Conservation (phyloP, 2,797 vertebrate species). For the Sebastes wilsoni region DNA sequence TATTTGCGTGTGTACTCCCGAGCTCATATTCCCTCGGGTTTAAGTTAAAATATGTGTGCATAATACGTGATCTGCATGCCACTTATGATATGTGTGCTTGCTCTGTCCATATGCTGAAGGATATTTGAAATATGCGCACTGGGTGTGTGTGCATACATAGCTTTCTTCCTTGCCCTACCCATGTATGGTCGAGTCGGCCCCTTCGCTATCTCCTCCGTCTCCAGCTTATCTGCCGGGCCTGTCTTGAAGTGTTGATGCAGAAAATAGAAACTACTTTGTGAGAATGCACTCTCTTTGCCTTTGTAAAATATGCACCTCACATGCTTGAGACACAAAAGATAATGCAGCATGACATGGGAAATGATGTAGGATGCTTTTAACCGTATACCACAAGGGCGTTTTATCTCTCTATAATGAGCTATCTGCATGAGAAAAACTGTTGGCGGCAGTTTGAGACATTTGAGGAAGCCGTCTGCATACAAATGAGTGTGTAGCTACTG, state of each 20-base stretch:
- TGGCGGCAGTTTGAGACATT: constrained; percentile 26
- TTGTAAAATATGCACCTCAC: constrained; percentile 21
- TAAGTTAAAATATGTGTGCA: constrained; percentile 41
- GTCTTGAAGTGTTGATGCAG: constrained; percentile 67
- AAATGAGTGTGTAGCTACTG: constrained; percentile 47
- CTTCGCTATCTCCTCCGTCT: constrained; percentile 53
- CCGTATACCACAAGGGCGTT: background rate
- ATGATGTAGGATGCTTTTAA: constrained; percentile 46
- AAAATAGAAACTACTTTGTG: constrained; percentile 59
- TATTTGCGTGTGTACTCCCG: constrained; percentile 4
- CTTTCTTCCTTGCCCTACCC: constrained; percentile 41
- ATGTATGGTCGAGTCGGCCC: constrained; percentile 44
- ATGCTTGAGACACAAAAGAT: constrained; percentile 18
- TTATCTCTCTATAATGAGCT: constrained; percentile 39
- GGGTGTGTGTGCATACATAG: constrained; percentile 40
- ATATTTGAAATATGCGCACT: constrained; percentile 59
- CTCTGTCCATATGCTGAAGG: constrained; percentile 51
- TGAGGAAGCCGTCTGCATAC: constrained; percentile 44
- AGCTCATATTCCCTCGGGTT: constrained; percentile 39
- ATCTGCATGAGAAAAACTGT: constrained; percentile 31
- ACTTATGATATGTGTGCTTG: constrained; percentile 10
- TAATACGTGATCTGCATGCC: constrained; percentile 44
- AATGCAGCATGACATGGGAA: constrained; percentile 12
- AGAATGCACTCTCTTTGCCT: constrained; percentile 22
- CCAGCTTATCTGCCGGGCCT: constrained; percentile 61